These are phyloP conservation scores for Corythornis vintsioides DNA, from an alignment of 2,113 vertebrate genomes.

Conservation along the genomic window DNA sequence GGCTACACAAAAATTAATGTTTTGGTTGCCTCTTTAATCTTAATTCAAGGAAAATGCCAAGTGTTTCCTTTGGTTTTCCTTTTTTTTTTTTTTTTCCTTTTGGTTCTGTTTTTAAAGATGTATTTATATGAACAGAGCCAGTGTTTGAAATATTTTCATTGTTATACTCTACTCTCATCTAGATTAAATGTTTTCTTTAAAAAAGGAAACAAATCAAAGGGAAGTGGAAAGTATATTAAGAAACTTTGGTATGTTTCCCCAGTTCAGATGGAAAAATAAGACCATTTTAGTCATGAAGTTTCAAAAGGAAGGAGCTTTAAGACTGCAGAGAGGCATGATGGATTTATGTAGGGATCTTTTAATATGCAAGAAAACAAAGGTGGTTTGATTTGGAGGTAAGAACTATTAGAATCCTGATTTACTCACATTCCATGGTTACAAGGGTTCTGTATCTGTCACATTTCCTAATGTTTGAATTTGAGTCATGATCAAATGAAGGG, in stretches of 20 bases:
- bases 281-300: not conserved
- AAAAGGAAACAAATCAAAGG: constrained; percentile 44
- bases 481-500: not conserved
- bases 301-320: not conserved
- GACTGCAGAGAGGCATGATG: not conserved
- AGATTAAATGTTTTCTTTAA: constrained; percentile 54
- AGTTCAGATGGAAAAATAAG: constrained; percentile 34
- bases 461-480: not conserved
- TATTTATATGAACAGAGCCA: constrained; percentile 50
- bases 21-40: not conserved
- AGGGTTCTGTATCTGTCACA: not conserved
- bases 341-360: not conserved
- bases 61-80: not conserved
- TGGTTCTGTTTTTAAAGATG: constrained; percentile 6
- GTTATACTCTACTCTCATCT: constrained; percentile 22
- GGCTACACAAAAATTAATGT: not conserved
- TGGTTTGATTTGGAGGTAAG: not conserved
- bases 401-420: not conserved
- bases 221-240: constrained; percentile 16
- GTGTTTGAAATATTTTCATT: constrained; percentile 52
- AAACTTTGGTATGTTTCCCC: not conserved
- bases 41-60: not conserved
- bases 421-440: not conserved
- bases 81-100: not conserved
- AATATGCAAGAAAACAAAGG: not conserved